Evolutionary conservation across 2,797 vertebrate species (phyloP).

Genomic region (Prionace glauca): DNA sequence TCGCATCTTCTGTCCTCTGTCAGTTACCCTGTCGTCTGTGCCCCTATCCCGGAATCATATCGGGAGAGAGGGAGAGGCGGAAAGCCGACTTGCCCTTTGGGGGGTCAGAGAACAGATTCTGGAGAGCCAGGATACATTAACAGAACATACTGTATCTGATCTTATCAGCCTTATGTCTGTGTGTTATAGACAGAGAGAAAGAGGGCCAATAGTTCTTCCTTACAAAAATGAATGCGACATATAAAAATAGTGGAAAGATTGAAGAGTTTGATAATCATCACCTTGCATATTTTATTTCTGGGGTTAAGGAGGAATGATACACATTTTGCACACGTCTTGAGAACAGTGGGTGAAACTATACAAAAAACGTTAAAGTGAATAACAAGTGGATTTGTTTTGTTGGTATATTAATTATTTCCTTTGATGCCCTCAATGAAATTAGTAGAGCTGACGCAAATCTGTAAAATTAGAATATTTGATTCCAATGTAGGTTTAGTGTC

Average conservation of each 20-base stretch:
- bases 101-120: slow-evolving; percentile 60
- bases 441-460: neutral
- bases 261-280: neutral
- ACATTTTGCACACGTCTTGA: neutral
- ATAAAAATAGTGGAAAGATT: neutral
- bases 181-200: neutral
- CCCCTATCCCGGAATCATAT: slow-evolving; percentile 58
- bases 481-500: neutral
- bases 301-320: neutral
- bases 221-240: neutral
- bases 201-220: no score
- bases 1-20: slow-evolving; percentile 49
- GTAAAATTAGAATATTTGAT: neutral
- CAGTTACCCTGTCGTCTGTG: slow-evolving; percentile 56
- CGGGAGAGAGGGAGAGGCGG: slow-evolving; percentile 50
- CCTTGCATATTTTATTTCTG: neutral
- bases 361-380: neutral
- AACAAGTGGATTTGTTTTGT: neutral
- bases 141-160: neutral
- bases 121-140: slow-evolving; percentile 41
- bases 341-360: neutral
- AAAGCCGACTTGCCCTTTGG: slow-evolving; percentile 46
- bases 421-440: no score
- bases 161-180: neutral
- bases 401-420: neutral